Percentiles rank a stretch among this genome's conserved stretches.
Evolutionary conservation across 2,888 invertebrate genomes (phyloP).

Genomic region (Orthosia incerta): DNA sequence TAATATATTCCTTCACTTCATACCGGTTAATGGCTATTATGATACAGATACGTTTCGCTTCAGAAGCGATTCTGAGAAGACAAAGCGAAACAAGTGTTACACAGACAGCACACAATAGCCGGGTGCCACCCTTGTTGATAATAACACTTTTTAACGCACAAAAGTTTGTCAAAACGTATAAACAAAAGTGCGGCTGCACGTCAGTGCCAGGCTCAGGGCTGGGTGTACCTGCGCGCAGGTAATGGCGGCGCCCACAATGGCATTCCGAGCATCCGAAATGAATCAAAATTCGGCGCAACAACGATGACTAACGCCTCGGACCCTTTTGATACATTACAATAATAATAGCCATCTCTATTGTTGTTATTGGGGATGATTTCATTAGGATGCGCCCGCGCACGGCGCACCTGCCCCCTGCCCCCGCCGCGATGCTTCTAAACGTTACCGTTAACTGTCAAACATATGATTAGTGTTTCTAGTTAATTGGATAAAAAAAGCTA

Average conservation of each 20-base stretch:
- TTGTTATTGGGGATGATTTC: conserved; percentile 88
- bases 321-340: conserved; percentile 86
- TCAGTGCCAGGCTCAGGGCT: conserved; percentile 21
- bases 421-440: conserved; percentile 50
- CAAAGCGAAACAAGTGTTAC: conserved; percentile 71
- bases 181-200: conserved; percentile 76
- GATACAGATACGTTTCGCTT: conserved; percentile 45
- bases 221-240: conserved; percentile 81
- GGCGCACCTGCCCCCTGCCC: conserved; percentile 76
- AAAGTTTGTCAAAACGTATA: conserved; percentile 87
- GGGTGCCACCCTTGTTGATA: conserved; percentile 82
- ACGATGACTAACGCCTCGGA: conserved; percentile 79
- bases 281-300: conserved; percentile 86
- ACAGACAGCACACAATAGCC: conserved; percentile 72
- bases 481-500: conserved; percentile 66
- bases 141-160: conserved; percentile 81
- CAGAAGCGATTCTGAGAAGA: conserved; percentile 63
- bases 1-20: conserved; percentile 69
- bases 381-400: conserved; percentile 82
- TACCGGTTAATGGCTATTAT: conserved; percentile 67
- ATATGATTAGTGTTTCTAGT: conserved; percentile 71
- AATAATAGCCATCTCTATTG: conserved; percentile 84
- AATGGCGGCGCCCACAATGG: conserved; percentile 86
- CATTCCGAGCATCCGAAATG: conserved; percentile 89
- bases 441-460: conserved; percentile 79